Percentiles rank a stretch among this genome's conserved stretches.
These are phyloP conservation scores for Actinia tenebrosa DNA, from an alignment of 64 coral and sea anemone genomes.

Conservation along the genomic window DNA sequence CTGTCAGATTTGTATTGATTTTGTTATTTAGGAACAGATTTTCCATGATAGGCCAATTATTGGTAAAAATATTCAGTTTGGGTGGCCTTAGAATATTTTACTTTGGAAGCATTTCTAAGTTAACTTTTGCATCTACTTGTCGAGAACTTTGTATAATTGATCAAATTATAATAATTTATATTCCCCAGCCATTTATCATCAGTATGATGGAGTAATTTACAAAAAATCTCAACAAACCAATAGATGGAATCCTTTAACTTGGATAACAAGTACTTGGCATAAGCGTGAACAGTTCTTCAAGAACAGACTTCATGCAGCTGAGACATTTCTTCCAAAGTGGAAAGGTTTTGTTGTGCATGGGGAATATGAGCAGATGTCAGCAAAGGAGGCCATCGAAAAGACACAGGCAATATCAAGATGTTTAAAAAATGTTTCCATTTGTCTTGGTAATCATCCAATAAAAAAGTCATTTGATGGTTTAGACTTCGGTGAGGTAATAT, in stretches of 20 bases:
- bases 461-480: not conserved
- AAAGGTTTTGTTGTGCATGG: conserved; percentile 34
- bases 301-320: not conserved
- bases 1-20: no score
- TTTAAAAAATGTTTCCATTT: conserved; percentile 16
- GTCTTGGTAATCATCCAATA: not conserved
- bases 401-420: not conserved
- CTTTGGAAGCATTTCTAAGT: no score
- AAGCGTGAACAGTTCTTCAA: not conserved
- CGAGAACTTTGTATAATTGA: no score
- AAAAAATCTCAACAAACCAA: not conserved
- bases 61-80: no score
- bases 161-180: no score
- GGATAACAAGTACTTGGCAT: not conserved
- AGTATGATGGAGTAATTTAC: conserved; percentile 55
- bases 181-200: conserved; percentile 41
- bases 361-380: conserved; percentile 23
- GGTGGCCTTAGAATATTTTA: no score
- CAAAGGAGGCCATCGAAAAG: conserved; percentile 25
- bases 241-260: no score
- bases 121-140: no score
- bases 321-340: conserved; percentile 44
- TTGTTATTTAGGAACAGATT: no score
- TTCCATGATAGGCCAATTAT: no score
- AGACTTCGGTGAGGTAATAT: not conserved